Evolutionary conservation across 2,113 vertebrate species (phyloP).

Genomic region (Myxocyprinus asiaticus): DNA sequence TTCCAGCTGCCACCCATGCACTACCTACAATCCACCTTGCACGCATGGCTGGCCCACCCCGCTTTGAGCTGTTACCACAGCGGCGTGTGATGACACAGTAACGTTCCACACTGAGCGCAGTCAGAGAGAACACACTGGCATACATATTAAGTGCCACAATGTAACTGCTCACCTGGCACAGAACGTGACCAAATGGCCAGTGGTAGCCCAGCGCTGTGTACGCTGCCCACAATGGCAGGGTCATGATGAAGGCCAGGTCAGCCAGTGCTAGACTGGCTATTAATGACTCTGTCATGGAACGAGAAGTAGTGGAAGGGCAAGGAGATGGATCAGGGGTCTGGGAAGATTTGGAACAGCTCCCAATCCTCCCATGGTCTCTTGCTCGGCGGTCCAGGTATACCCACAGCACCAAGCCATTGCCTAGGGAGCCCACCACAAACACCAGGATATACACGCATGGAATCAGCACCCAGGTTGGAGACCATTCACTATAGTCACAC

Average conservation of each 20-base stretch:
- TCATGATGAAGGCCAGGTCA: slow-evolving; percentile 70
- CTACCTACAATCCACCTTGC: slow-evolving; percentile 64
- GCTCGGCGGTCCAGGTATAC: slow-evolving; percentile 63
- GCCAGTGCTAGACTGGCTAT: slow-evolving; percentile 89
- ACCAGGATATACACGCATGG: slow-evolving; percentile 87
- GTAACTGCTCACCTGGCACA: slow-evolving; percentile 92
- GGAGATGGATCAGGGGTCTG: slow-evolving; percentile 52
- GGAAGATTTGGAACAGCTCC: slow-evolving; percentile 24
- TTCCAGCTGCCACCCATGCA: slow-evolving; percentile 81
- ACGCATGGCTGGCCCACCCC: slow-evolving; percentile 10
- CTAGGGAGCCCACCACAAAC: slow-evolving; percentile 85
- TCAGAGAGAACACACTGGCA: slow-evolving; percentile 94
- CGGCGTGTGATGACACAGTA: slow-evolving; percentile 84
- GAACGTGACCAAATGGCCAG: slow-evolving; percentile 88
- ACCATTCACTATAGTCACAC: slow-evolving; percentile 82
- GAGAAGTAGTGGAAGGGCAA: slow-evolving; percentile 69
- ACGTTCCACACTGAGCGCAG: slow-evolving; percentile 90
- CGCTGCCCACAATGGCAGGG: slow-evolving; percentile 49
- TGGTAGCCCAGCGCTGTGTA: slow-evolving; percentile 88
- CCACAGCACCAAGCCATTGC: slow-evolving; percentile 89
- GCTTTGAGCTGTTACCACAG: slow-evolving; percentile 54
- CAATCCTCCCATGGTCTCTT: not conserved
- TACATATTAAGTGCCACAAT: slow-evolving; percentile 92
- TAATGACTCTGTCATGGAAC: slow-evolving; percentile 85
- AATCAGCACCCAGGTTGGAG: slow-evolving; percentile 82